Conservation (phyloP, 2,113 vertebrate species). For the Potamarius usumacintae region DNA sequence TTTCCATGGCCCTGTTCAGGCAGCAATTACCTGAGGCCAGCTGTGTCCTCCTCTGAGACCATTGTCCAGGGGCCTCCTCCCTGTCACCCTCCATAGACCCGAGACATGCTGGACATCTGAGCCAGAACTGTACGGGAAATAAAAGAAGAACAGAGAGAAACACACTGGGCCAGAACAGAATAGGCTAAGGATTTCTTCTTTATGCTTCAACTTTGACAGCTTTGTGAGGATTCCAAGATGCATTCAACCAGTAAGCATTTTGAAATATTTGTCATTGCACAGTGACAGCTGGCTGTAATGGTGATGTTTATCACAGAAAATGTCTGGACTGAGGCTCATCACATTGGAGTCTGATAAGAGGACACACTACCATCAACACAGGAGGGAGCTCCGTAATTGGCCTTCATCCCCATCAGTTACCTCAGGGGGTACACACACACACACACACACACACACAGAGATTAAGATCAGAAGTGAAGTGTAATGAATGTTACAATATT, state of each 20-base stretch:
- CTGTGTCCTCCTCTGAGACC: conserved; percentile 65
- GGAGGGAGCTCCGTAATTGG: conserved; percentile 23
- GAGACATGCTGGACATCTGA: conserved; percentile 40
- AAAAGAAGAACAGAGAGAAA: conserved; percentile 23
- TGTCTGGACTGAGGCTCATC: conserved; percentile 24
- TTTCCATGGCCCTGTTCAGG: conserved; percentile 58
- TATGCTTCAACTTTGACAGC: conserved; percentile 19
- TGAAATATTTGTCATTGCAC: conserved; percentile 33
- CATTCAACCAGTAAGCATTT: conserved; percentile 22
- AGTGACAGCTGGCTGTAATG: conserved; percentile 10
- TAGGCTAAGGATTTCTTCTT: neutral
- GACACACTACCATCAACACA: conserved; percentile 8
- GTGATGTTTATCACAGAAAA: conserved; percentile 16
- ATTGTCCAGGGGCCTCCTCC: conserved; percentile 60
- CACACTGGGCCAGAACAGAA: neutral
- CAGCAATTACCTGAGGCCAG: conserved; percentile 67
- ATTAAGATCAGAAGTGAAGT: neutral
- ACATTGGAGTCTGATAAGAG: neutral
- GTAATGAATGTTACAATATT: conserved; percentile 9
- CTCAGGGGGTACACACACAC: conserved; percentile 2
- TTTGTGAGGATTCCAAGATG: conserved; percentile 14
- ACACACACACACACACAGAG: conserved; percentile 8
- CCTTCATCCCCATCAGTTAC: conserved; percentile 7
- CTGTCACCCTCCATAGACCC: conserved; percentile 42
- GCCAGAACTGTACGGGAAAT: conserved; percentile 39